phyloP scores from a whole-genome alignment of 2,113 vertebrate genomes.

The Corydoras maculifer region DNA sequence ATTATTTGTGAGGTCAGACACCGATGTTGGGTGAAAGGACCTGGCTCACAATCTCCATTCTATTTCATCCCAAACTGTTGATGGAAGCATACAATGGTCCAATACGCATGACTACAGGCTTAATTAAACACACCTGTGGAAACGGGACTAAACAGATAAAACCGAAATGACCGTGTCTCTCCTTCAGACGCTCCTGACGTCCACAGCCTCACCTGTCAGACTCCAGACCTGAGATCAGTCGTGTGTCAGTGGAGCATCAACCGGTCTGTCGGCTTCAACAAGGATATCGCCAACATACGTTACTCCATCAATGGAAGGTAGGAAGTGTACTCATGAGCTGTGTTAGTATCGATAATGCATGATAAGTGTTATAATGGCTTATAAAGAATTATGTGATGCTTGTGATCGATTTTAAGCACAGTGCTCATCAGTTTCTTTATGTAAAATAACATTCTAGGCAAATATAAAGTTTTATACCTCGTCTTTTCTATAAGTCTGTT shows the following conservation, averaged over 20 bases:
- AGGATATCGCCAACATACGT: background rate
- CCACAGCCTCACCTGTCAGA: constrained; percentile 54
- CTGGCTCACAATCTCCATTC: too few relatives aligned
- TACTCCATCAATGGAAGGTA: constrained; percentile 56
- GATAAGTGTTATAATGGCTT: too few relatives aligned
- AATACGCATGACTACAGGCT: background rate
- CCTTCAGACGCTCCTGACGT: constrained; percentile 53
- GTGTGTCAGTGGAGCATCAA: constrained; percentile 51
- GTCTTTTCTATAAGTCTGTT: too few relatives aligned
- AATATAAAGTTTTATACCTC: too few relatives aligned
- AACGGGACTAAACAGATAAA: background rate
- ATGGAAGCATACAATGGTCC: background rate
- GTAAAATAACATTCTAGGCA: too few relatives aligned
- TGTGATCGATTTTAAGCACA: too few relatives aligned
- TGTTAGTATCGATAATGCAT: too few relatives aligned
- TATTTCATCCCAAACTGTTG: background rate
- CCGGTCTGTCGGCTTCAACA: background rate
- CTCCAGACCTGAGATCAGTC: constrained; percentile 49
- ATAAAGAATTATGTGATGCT: too few relatives aligned
- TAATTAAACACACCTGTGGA: too few relatives aligned
- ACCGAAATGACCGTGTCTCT: background rate
- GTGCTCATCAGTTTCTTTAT: too few relatives aligned
- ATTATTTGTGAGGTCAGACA: too few relatives aligned
- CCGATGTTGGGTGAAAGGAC: too few relatives aligned
- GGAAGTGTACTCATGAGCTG: background rate